A percentile compares a stretch with the other conserved stretches of the same genome.
These are phyloP conservation scores for Liasis olivaceus DNA, from an alignment of 2,797 vertebrate species.

Conservation along the genomic window DNA sequence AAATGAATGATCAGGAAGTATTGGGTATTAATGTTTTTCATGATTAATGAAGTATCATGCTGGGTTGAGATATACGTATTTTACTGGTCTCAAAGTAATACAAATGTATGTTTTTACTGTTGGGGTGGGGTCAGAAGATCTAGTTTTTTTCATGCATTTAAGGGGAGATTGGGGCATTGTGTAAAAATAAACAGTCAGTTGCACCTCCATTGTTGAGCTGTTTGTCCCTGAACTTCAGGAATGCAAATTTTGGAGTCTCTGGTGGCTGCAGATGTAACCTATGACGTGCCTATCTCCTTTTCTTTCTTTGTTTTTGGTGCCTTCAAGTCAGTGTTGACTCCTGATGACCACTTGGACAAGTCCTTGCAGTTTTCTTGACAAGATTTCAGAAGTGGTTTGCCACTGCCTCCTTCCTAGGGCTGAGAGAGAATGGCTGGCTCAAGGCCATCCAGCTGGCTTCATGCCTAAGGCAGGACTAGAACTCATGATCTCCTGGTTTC, in stretches of 20 bases:
- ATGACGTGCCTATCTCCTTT: background rate
- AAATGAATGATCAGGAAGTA: background rate
- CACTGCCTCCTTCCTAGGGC: background rate
- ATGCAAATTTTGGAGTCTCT: background rate
- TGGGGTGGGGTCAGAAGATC: background rate
- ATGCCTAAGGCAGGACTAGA: background rate
- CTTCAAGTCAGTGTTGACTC: background rate
- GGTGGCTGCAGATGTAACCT: background rate
- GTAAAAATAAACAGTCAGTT: background rate
- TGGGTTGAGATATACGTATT: background rate
- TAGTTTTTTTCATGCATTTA: background rate
- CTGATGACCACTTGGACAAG: background rate
- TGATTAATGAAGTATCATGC: background rate
- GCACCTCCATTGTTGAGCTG: background rate
- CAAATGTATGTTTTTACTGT: no score
- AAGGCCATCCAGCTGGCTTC: background rate
- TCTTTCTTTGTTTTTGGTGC: background rate
- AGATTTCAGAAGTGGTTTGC: background rate
- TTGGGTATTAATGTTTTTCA: background rate
- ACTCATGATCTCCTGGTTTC: background rate
- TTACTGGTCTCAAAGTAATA: background rate
- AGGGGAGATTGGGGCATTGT: background rate
- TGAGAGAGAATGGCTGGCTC: background rate
- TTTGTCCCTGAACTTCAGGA: background rate
- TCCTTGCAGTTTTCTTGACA: background rate